phyloP scores from a whole-genome alignment of 2,888 invertebrate species.

The Aproaerema taeniolella region DNA sequence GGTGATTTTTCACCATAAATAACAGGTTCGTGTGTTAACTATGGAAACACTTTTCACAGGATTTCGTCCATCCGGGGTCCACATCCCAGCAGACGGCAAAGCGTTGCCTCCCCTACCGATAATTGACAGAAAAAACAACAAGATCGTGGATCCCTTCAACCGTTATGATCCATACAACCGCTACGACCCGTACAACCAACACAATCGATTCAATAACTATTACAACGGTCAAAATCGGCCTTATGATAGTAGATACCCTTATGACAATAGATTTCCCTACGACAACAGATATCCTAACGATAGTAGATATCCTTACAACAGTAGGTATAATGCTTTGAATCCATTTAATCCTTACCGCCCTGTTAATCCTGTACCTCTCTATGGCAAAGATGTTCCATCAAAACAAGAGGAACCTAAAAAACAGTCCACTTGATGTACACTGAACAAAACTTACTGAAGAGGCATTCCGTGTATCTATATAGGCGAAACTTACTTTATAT shows the following conservation, averaged over 20 bases:
- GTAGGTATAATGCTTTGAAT: no score
- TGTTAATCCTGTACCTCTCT: background rate
- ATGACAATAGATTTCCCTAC: slow-evolving; percentile 25
- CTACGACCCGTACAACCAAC: slow-evolving; percentile 34
- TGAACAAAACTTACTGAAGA: background rate
- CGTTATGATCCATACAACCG: slow-evolving; percentile 34
- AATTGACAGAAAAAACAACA: slow-evolving; percentile 34
- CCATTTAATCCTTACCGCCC: background rate
- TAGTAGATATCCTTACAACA: slow-evolving; percentile 10
- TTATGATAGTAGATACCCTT: slow-evolving; percentile 10
- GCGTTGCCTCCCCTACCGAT: slow-evolving; percentile 54
- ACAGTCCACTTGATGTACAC: no score
- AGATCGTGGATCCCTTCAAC: slow-evolving; percentile 22
- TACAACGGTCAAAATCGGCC: slow-evolving; percentile 18
- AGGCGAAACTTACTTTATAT: background rate
- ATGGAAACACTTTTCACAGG: slow-evolving; percentile 39
- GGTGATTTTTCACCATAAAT: no score
- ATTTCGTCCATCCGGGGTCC: slow-evolving; percentile 81
- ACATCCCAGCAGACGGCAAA: slow-evolving; percentile 79
- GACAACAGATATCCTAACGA: slow-evolving; percentile 12
- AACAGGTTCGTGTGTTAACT: no score
- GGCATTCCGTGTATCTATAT: background rate
- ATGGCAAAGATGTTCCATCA: slow-evolving; percentile 13
- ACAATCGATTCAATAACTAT: slow-evolving; percentile 26
- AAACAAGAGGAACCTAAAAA: slow-evolving; percentile 28